These are phyloP conservation scores for Fopius arisanus DNA, from an alignment of 1,140 invertebrate genomes.

Conservation along the genomic window DNA sequence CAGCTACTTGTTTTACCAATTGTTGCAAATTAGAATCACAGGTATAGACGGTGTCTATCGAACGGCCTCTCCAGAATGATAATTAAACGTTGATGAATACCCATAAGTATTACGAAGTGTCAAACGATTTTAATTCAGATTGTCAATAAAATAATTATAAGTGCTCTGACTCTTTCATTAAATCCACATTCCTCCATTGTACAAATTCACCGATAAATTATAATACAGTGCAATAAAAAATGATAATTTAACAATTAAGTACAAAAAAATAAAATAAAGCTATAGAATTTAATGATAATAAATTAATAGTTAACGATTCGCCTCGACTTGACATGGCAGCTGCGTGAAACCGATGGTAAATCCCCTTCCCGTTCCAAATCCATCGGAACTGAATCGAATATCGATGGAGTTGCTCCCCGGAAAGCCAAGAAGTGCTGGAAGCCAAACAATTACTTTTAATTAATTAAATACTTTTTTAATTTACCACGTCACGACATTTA, in stretches of 20 bases:
- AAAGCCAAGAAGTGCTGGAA: conserved; percentile 47
- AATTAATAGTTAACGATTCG: conserved; percentile 10
- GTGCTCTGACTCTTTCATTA: neutral
- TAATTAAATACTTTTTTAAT: conserved; percentile 22
- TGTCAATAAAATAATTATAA: conserved; percentile 6
- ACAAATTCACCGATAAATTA: neutral
- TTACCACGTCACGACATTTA: too few relatives aligned
- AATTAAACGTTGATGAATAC: neutral
- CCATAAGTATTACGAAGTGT: neutral
- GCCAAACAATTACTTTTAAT: conserved; percentile 22
- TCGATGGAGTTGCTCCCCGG: conserved; percentile 36
- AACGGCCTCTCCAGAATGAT: conserved; percentile 2
- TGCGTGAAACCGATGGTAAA: conserved; percentile 49
- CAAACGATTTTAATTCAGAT: conserved; percentile 2
- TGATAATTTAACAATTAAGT: too few relatives aligned
- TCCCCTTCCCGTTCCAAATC: conserved; percentile 43
- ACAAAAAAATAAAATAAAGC: neutral
- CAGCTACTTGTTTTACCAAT: neutral
- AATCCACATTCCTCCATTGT: neutral
- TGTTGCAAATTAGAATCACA: neutral
- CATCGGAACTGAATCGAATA: conserved; percentile 45
- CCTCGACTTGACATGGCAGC: conserved; percentile 36
- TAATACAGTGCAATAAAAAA: neutral
- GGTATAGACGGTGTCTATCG: neutral
- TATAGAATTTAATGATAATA: neutral